Conservation (phyloP, 2,113 vertebrate species). For the Ictalurus punctatus region DNA sequence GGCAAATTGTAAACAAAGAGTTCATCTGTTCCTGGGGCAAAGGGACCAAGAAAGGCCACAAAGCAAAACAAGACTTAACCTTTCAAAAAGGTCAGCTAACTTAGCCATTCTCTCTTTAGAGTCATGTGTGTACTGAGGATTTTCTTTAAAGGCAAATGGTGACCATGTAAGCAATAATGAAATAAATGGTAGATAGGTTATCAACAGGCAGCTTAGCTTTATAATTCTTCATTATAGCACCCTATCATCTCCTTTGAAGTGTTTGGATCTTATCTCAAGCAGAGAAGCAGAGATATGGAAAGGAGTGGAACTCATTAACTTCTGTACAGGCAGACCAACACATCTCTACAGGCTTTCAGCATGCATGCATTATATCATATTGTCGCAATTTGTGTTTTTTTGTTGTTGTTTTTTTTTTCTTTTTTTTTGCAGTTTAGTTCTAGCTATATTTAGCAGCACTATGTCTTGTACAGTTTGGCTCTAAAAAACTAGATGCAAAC, state of each 20-base stretch:
- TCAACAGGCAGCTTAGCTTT: conserved; percentile 36
- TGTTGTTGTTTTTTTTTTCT: background rate
- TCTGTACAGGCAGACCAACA: background rate
- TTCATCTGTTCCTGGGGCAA: conserved; percentile 54
- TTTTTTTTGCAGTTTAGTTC: background rate
- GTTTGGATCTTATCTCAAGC: conserved; percentile 18
- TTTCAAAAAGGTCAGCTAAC: conserved; percentile 52
- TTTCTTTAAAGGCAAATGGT: conserved; percentile 34
- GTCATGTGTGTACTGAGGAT: conserved; percentile 39
- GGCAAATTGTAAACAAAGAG: conserved; percentile 68
- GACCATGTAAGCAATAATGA: conserved; percentile 22
- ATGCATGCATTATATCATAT: background rate
- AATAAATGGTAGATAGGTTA: conserved; percentile 24
- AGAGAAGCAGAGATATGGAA: conserved; percentile 5
- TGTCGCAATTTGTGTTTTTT: background rate
- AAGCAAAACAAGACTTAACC: conserved; percentile 49
- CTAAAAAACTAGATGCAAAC: background rate
- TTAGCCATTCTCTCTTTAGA: conserved; percentile 43
- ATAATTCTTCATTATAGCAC: conserved; percentile 37
- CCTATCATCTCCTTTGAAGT: conserved; percentile 43
- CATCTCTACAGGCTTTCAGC: conserved; percentile 17
- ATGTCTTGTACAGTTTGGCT: background rate
- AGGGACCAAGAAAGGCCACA: conserved; percentile 34
- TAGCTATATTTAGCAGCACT: background rate
- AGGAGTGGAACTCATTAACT: conserved; percentile 25